Evolutionary conservation across 2,888 invertebrate genomes (phyloP), one percentile per base, ranked within the genome.

Genomic region (Dascillus cervinus): DNA sequence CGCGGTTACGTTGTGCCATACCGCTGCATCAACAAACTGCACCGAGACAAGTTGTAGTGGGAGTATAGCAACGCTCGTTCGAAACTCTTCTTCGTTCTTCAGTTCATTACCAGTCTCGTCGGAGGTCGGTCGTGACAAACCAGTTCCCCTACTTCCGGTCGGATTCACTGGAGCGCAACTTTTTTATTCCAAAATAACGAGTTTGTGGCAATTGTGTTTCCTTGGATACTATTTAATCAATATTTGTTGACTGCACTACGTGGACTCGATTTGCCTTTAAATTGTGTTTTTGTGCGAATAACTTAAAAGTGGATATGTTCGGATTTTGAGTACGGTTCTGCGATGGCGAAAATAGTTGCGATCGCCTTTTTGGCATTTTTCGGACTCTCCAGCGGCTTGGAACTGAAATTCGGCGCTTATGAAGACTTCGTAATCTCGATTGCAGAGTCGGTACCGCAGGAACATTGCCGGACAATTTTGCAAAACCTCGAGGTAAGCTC

Each of bases 401-500:
- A 64, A 31, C 44, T 67, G 41, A 55, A 50, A 31, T 58, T 64
- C 43, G 64, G 66, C 11, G 69, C 65, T 28, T 70, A 70, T 46
- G 66, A 69, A 39, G 66, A 66, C 37, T 52, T 70, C 35, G 65
- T 67, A 11, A 56, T 70, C 32, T 49, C 61, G 37, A 58, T 70
- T 22, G 53, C 60, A 13, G 66, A 70, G 32, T 57, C 60, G 31
- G 68, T 69, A 2, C 66, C 68, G 2, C 56, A 55, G 12, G 52
- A 58, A 23, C 62, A 68, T 37, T 70, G 70, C 50, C 57, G 60
- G 29, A 55, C 52, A 14, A 60, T 70, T 38, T 47, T 70, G 36
- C 54, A 56, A 27, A 69, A 69, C 50, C 53, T 70, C 13, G 66
- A 70, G 68, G 70, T 70, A 55, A 59, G 59, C 13, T 30, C 9